phyloP scores from a whole-genome alignment of 30 jellyfish, hydroid and myxozoan genomes.

The Chrysaora quinquecirrha region DNA sequence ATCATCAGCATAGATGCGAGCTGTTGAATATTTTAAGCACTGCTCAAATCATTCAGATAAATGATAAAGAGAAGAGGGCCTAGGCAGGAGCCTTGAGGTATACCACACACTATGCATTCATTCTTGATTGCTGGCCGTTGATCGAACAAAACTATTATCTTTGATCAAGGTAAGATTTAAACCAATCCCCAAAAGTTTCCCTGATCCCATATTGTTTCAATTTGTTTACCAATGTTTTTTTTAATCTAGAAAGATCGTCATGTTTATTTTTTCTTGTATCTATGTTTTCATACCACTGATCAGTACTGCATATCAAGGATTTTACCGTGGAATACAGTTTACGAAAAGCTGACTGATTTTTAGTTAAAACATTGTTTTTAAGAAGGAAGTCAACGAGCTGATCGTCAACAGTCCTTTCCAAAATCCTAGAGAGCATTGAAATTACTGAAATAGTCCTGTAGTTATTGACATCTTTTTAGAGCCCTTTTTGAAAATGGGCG shows the following conservation, averaged over 20 bases:
- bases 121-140: slow-evolving; percentile 7
- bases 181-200: slow-evolving; percentile 33
- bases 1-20: slow-evolving; percentile 29
- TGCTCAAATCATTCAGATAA: slow-evolving; percentile 41
- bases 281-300: slow-evolving; percentile 32
- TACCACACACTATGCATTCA: slow-evolving; percentile 13
- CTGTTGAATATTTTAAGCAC: slow-evolving; percentile 12
- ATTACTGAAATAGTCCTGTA: too few relatives aligned
- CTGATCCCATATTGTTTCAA: slow-evolving; percentile 29
- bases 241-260: slow-evolving; percentile 22
- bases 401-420: too few relatives aligned
- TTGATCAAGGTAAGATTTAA: slow-evolving; percentile 4
- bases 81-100: slow-evolving; percentile 39
- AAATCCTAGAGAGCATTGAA: too few relatives aligned
- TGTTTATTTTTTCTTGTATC: slow-evolving; percentile 6
- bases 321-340: slow-evolving; percentile 45
- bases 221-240: slow-evolving; percentile 33
- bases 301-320: slow-evolving; percentile 39
- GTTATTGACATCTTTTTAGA: too few relatives aligned
- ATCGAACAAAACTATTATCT: slow-evolving; percentile 5
- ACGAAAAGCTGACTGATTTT: slow-evolving; percentile 48
- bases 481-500: too few relatives aligned
- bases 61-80: slow-evolving; percentile 44
- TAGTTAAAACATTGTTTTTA: not conserved
- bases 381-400: not conserved